phyloP scores from a whole-genome alignment of 2,113 vertebrate species.

The Kryptolebias marmoratus region DNA sequence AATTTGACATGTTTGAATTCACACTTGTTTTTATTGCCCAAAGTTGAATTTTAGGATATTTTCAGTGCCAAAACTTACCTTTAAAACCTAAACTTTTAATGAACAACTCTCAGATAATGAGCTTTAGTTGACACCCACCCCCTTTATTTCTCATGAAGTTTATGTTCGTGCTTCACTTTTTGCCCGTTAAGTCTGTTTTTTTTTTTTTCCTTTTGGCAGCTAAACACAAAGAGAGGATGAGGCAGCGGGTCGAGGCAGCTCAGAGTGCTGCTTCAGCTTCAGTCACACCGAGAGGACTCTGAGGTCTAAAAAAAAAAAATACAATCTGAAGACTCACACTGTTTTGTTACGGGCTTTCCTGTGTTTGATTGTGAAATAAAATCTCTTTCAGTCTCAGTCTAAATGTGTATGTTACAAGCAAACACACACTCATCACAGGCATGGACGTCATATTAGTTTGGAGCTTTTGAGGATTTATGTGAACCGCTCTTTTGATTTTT shows the following conservation, averaged over 20 bases:
- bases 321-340: not conserved
- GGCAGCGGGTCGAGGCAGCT: constrained; percentile 17
- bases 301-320: not conserved
- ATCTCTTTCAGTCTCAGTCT: not conserved
- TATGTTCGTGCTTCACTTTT: too few relatives aligned
- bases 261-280: constrained; percentile 4
- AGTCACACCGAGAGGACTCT: constrained; percentile 8
- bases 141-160: too few relatives aligned
- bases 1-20: not conserved
- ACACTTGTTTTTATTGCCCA: not conserved
- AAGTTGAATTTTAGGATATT: not conserved
- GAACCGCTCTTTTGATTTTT: too few relatives aligned
- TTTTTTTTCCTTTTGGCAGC: constrained; percentile 48
- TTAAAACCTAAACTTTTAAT: not conserved
- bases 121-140: not conserved
- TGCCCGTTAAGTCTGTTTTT: not conserved
- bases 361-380: constrained; percentile 37
- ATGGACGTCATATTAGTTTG: not conserved
- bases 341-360: not conserved
- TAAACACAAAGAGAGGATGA: constrained; percentile 54
- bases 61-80: not conserved
- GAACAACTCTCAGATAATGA: not conserved
- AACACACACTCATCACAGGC: not conserved
- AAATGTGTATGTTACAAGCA: constrained; percentile 14
- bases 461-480: too few relatives aligned